Base-by-base conservation (phyloP, 1,140 invertebrate genomes). In the Anastrepha ludens region DNA sequence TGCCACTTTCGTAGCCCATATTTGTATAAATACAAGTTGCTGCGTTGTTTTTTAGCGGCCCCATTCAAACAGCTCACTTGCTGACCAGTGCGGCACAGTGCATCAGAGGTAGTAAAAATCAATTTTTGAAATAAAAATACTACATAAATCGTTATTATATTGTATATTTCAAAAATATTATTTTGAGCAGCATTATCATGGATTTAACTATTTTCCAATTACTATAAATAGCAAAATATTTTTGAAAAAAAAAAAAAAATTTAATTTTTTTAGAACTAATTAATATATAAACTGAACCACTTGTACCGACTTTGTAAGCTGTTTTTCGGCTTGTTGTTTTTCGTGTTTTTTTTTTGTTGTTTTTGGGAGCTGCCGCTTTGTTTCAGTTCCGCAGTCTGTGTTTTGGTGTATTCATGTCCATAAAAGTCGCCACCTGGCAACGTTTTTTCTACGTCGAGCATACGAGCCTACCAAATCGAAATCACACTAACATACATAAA, bases 1-100 rank as follows among this genome's bases (percentile, higher is more conserved):
- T 74, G 67, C 67, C 67, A 74, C 67, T 74, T 74, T 47, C 13
- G 29, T 67, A 74, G 67, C 11, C 67, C 67, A 74, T 74, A 74
- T 74, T 44, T 41, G 67, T 44, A 17, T 7, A 44, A 44, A 74
- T 74, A 74, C 41, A 74, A 47, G 67, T 44, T 15, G 67, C 39
- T 41, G 67, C 39, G 41, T 41, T 47, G 41, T 47, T 74, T 15
- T 44, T 13, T 44, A 70, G 9, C 67, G 17, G 67, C 0, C 6
- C 17, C 39, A 15, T 39, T 13, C 67, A 74, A 74, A 4, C 39
- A 41, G 41, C 41, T 74, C 41, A n/a, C 41, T 74, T 74, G 41
- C 17, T n/a, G 39, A 67, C 0, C 67, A 2, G 41, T 3, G 15
- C 15, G 41, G 15, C 3, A 74, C 41, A 17, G 67, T 74, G 67